phyloP scores from a whole-genome alignment of 2,888 invertebrate species.

The Allolobophora icterica region DNA sequence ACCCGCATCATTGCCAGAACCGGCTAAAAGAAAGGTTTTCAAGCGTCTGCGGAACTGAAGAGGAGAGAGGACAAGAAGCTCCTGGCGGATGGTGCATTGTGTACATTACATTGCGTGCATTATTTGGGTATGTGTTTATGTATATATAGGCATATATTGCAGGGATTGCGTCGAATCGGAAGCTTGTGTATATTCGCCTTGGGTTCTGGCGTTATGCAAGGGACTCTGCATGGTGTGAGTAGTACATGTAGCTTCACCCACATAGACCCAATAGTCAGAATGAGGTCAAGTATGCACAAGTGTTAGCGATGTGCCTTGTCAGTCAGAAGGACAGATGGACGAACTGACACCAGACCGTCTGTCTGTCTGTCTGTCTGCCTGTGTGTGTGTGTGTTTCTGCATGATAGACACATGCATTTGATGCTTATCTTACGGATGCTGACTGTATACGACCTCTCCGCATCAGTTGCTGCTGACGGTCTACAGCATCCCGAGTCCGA shows the following conservation, averaged over 20 bases:
- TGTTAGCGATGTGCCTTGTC: neutral
- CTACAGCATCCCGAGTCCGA: neutral
- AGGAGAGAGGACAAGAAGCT: no score
- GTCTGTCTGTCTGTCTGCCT: neutral
- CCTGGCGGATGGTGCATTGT: no score
- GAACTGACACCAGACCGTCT: neutral
- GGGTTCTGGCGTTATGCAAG: neutral
- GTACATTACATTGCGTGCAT: neutral
- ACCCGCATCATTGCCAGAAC: no score
- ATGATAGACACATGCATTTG: neutral
- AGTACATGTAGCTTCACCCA: neutral
- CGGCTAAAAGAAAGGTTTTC: no score
- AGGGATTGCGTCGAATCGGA: neutral
- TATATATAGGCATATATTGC: neutral
- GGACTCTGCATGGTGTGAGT: neutral
- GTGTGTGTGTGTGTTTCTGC: neutral
- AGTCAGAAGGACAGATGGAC: neutral
- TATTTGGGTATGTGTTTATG: neutral
- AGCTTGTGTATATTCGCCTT: neutral
- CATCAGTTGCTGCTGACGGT: neutral
- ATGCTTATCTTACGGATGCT: slow-evolving; percentile 1
- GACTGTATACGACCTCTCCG: neutral
- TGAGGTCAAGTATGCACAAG: neutral
- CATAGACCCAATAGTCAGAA: neutral
- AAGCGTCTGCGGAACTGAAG: no score